Percentiles rank a stretch among this genome's conserved stretches.
Conservation (phyloP, 2,113 vertebrate species). For the Penelope pileata region DNA sequence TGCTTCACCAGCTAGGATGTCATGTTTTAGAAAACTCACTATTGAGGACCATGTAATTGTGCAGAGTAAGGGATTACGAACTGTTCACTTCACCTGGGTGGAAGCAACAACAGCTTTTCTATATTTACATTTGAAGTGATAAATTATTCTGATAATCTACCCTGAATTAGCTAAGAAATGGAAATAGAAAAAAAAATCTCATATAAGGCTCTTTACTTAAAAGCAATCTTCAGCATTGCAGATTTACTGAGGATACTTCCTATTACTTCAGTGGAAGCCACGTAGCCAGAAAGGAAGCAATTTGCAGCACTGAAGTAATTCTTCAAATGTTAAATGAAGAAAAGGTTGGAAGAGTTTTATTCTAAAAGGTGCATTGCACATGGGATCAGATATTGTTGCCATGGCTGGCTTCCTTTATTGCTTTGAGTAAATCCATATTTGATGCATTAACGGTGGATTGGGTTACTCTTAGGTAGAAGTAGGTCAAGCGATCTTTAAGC, state of each 20-base stretch:
- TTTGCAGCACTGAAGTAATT: background rate
- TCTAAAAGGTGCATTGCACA: background rate
- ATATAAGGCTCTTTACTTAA: background rate
- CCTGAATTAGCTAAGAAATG: background rate
- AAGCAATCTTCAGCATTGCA: background rate
- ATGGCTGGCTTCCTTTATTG: slow-evolving; percentile 47
- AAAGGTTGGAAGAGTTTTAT: slow-evolving; percentile 1
- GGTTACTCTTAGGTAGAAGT: slow-evolving; percentile 9
- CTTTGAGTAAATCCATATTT: slow-evolving; percentile 54
- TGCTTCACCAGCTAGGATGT: background rate
- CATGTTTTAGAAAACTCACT: background rate
- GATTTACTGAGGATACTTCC: background rate
- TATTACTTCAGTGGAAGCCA: background rate
- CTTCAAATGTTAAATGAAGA: slow-evolving; percentile 5
- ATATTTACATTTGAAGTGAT: background rate
- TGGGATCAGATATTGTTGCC: slow-evolving; percentile 44
- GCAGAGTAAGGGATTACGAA: background rate
- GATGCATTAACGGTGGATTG: slow-evolving; percentile 40
- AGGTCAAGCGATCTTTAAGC: slow-evolving; percentile 2
- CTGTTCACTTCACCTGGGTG: background rate
- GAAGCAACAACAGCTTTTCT: background rate
- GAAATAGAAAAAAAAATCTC: background rate
- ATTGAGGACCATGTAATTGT: background rate
- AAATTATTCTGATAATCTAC: background rate
- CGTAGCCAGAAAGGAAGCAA: background rate